Base-by-base conservation (phyloP, 2,888 invertebrate species). In the Poecilus cupreus region DNA sequence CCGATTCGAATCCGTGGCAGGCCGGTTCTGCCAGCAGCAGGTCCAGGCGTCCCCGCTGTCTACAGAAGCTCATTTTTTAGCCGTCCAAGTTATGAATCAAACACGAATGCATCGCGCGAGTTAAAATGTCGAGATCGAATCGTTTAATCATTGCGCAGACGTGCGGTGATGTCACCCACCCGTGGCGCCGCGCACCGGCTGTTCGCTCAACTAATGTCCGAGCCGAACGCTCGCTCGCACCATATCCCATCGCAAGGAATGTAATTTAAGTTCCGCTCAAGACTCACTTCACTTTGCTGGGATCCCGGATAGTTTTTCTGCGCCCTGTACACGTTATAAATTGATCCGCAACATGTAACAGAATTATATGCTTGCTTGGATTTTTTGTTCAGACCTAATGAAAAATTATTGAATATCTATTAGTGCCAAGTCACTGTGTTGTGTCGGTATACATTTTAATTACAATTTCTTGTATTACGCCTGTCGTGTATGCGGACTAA, bases 121-220 rank as follows among this genome's bases (percentile, higher is more conserved):
- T 86, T 85, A 86, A 86, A 86, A 87, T 86, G 85, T 86, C 85
- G 85, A 88, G 88, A 88, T 89, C 88, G 87, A 88, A 88, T 85
- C 89, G 86, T 87, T 89, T 88, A 88, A 88, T 89, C 88, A 89
- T 64, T 60, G 78, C 78, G 78, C 43, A 32, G 78, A 78, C 78
- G 78, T 78, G 64, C 64, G 64, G 78, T 78, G 64, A 78, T 68
- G 78, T 78, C 78, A 78, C 78, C 78, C 78, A 64, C 78, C 78
- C 64, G 78, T 78, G 64, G 78, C 64, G 78, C 26, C 32, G 20
- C 43, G 78, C 37, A 49, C 39, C 46, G 49, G 64, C 60, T 77
- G 60, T 60, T 60, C 60, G 39, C 77, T 60, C 20, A 64, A 46
- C 68, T 78, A 78, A 49, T 37, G 37, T 49, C 70, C 39, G 22